phyloP scores from a whole-genome alignment of 1,140 invertebrate species.

The Camponotus floridanus region DNA sequence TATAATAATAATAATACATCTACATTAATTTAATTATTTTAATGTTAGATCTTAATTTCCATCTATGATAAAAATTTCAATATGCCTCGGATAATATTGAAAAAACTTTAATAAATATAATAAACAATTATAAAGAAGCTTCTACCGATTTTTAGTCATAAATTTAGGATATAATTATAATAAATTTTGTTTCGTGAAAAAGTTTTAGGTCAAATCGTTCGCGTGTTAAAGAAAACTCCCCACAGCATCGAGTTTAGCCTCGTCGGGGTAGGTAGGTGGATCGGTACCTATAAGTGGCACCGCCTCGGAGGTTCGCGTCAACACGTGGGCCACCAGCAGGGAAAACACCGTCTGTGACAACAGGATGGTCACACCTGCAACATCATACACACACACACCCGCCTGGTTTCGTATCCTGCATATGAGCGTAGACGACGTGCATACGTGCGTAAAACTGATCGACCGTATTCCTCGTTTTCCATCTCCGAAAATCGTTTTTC shows the following conservation, averaged over 20 bases:
- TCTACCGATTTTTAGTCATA: not conserved
- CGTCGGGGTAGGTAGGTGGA: conserved; percentile 66
- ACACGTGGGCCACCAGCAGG: conserved; percentile 98
- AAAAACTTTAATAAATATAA: not conserved
- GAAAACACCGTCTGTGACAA: conserved; percentile 99
- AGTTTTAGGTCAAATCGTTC: not conserved
- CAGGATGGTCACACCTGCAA: conserved; percentile 99
- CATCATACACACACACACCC: conserved; percentile 86
- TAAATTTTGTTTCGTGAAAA: conserved; percentile 1
- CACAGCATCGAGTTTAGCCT: conserved; percentile 15
- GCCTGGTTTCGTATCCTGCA: conserved; percentile 68
- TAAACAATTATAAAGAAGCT: not conserved
- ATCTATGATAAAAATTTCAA: not conserved
- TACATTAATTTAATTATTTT: no score
- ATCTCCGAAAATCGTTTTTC: not conserved
- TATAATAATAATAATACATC: no score
- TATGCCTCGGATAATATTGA: not conserved
- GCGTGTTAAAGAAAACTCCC: conserved; percentile 36
- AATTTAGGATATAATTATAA: not conserved
- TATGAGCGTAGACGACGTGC: conserved; percentile 79
- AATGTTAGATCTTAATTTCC: no score
- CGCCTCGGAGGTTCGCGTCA: conserved; percentile 98
- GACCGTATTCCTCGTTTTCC: not conserved
- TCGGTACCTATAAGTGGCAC: conserved; percentile 97
- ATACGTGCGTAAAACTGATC: conserved; percentile 66